Evolutionary conservation across 2,797 vertebrate genomes (phyloP).

Genomic region (Harpagifer antarcticus): DNA sequence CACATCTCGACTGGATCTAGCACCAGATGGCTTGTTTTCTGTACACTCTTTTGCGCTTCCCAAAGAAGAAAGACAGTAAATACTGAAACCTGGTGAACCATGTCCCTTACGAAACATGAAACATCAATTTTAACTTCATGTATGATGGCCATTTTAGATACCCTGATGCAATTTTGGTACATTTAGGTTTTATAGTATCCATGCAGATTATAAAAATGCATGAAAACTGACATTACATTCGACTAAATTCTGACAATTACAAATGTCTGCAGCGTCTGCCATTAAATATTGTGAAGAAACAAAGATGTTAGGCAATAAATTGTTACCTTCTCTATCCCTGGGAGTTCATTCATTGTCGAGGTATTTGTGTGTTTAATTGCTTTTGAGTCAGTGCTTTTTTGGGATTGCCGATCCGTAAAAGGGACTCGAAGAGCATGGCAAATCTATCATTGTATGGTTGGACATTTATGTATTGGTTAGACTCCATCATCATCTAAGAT

Average conservation of each 20-base stretch:
- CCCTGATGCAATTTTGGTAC: slow-evolving; percentile 54
- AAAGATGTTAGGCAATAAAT: slow-evolving; percentile 48
- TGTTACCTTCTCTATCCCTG: not conserved
- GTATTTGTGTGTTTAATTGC: not conserved
- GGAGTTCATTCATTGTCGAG: not conserved
- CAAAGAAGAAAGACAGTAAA: slow-evolving; percentile 51
- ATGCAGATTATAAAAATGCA: slow-evolving; percentile 32
- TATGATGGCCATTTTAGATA: slow-evolving; percentile 7
- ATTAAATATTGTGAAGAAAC: slow-evolving; percentile 33
- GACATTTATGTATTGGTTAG: not conserved
- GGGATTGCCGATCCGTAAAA: not conserved
- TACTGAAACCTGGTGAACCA: slow-evolving; percentile 13
- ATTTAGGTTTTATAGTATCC: slow-evolving; percentile 26
- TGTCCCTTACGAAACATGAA: not conserved
- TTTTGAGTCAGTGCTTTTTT: not conserved
- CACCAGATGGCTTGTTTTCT: slow-evolving; percentile 2
- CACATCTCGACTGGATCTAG: slow-evolving; percentile 27
- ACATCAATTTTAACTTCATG: slow-evolving; percentile 6
- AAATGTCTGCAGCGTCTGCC: slow-evolving; percentile 22
- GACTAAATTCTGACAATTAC: slow-evolving; percentile 8
- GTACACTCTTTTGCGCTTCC: slow-evolving; percentile 51
- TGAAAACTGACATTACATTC: slow-evolving; percentile 26
- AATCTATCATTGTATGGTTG: not conserved
- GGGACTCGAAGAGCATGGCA: not conserved
- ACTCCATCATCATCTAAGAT: not conserved